phyloP scores from a whole-genome alignment of 2,888 invertebrate species.

The Microctonus aethiopoides region DNA sequence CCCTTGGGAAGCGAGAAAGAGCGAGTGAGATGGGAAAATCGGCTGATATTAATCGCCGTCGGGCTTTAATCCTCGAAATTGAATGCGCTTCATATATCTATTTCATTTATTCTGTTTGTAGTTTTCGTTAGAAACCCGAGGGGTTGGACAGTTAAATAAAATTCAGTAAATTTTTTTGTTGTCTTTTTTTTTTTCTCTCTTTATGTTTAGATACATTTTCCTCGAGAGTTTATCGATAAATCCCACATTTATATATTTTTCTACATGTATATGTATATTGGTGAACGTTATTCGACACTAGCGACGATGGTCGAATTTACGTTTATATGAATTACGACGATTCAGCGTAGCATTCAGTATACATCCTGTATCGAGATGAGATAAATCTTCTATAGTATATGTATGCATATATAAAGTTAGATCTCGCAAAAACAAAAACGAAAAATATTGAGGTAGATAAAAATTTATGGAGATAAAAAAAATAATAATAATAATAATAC shows the following conservation, averaged over 20 bases:
- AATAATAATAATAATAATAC: no score
- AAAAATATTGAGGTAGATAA: no score
- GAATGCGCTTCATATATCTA: constrained; percentile 15
- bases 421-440: no score
- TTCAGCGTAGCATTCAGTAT: constrained; percentile 20
- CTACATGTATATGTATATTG: background rate
- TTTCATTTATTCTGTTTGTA: constrained; percentile 13
- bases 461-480: no score
- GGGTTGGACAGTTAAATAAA: background rate
- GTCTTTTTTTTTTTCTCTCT: background rate
- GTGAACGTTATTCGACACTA: constrained; percentile 1
- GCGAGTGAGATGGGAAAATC: background rate
- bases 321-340: constrained; percentile 29
- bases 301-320: background rate
- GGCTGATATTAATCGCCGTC: constrained; percentile 17
- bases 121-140: background rate
- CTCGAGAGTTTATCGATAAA: constrained; percentile 14
- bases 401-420: no score
- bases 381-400: background rate
- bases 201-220: background rate
- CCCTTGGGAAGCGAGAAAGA: background rate
- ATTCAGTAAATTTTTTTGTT: background rate
- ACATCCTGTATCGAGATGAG: constrained; percentile 13
- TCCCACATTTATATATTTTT: background rate
- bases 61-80: constrained; percentile 22